Percentiles rank a stretch among this genome's conserved stretches.
phyloP scores from a whole-genome alignment of 2,113 vertebrate species.

The Hydrolagus affinis region DNA sequence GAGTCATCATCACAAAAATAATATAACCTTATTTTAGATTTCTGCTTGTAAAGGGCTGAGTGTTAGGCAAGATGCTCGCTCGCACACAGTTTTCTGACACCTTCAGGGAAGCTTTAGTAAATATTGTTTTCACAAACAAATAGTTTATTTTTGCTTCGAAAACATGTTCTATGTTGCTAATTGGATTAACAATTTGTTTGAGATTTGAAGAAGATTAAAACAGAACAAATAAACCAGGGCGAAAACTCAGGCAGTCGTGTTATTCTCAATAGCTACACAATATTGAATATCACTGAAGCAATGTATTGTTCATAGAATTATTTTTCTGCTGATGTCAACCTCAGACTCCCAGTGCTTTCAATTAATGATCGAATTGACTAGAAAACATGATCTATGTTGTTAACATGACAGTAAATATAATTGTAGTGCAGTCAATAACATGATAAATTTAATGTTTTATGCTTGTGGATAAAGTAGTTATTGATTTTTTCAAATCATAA shows the following conservation, averaged over 20 bases:
- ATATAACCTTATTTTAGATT: constrained; percentile 7
- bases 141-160: neutral
- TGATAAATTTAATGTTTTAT: constrained; percentile 16
- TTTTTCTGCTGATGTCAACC: constrained; percentile 5
- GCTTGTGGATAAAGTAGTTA: neutral
- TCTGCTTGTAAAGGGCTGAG: neutral
- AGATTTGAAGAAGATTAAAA: neutral
- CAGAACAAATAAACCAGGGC: neutral
- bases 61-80: too few relatives aligned
- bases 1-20: neutral
- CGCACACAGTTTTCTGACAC: neutral
- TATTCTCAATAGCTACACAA: too few relatives aligned
- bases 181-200: neutral
- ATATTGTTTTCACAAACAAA: too few relatives aligned
- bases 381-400: neutral
- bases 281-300: too few relatives aligned
- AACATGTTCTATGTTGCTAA: neutral
- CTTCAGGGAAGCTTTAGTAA: neutral
- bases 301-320: neutral
- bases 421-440: neutral
- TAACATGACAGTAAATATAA: neutral
- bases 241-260: too few relatives aligned
- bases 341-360: too few relatives aligned
- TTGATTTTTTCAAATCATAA: neutral
- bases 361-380: neutral